Conservation (phyloP, 2,113 vertebrate species). For the Microtus ochrogaster region DNA sequence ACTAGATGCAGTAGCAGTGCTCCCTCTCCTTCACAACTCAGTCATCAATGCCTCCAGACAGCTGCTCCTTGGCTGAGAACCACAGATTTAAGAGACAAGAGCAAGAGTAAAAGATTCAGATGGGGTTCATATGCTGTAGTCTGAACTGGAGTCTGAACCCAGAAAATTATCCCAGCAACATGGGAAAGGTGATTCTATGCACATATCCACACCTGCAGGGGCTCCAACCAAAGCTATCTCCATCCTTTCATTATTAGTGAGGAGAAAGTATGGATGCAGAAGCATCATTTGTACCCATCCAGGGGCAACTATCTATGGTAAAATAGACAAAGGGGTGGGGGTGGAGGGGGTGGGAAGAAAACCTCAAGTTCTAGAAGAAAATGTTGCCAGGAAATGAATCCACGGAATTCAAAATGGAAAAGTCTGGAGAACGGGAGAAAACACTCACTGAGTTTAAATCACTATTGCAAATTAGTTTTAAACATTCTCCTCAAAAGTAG, state of each 20-base stretch:
- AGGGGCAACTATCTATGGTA: neutral
- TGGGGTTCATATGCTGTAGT: neutral
- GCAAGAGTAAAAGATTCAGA: neutral
- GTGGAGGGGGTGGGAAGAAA: accelerated
- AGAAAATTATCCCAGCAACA: neutral
- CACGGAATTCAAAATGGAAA: neutral
- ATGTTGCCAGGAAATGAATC: neutral
- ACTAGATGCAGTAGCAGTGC: neutral
- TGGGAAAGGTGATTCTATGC: neutral
- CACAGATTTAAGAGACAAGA: neutral
- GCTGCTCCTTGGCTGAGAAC: neutral
- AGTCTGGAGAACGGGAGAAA: neutral
- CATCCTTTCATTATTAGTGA: neutral
- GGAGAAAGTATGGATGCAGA: neutral
- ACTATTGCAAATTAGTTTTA: neutral
- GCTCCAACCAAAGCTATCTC: neutral
- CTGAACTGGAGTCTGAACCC: neutral
- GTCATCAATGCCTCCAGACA: neutral
- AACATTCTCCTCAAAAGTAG: conserved; percentile 23
- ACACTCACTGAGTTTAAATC: neutral
- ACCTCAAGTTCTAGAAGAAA: neutral
- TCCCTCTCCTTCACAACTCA: neutral
- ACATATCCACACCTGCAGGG: neutral
- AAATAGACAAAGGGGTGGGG: neutral
- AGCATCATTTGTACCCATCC: neutral